Base-by-base conservation (phyloP, 2,888 invertebrate species). In the Ophion costatus region DNA sequence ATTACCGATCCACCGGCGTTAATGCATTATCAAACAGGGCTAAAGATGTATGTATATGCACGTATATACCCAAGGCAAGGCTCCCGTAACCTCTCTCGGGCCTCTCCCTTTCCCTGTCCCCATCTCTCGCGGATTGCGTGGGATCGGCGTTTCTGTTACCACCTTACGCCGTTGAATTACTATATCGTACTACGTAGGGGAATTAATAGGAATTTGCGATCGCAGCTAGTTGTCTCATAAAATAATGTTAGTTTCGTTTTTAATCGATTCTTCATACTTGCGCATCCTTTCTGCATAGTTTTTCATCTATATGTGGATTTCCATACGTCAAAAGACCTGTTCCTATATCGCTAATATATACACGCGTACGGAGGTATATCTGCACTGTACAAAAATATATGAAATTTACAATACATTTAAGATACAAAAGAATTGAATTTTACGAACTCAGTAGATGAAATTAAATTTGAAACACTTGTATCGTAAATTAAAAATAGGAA, bases 11-110 rank as follows among this genome's bases (percentile, higher is more conserved):
- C 91, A 90, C 89, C 90, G 91, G 92, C 92, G 93, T 92, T 93
- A 93, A 93, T 93, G 93, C 92, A 92, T 93, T 93, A 93, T 93
- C 93, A 92, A 92, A 92, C 92, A 90, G 89, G 90, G 89, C 89
- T 90, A 90, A 82, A 69, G 67, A 69, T 61, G 42, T 78, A 61
- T 51, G 56, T 75, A 42, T 75, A 42, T 51, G 17, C 63, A 90
- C 90, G 89, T 89, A 88, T 90, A 89, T 88, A 89, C 86, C 86
- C 84, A 85, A 89, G 71, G 78, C 80, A 64, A 74, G 17, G 14
- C 51, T 66, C 75, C 63, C 45, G 42, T 69, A 70, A 69, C 70
- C 29, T 73, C 77, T 66, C 59, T 73, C 66, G 59, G 22, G 9
- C 66, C 77, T 73, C 77, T 71, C 77, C 59, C 74, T 63, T 70